Base-by-base conservation (phyloP, 2,113 vertebrate genomes). In the Rousettus leschenaultii region DNA sequence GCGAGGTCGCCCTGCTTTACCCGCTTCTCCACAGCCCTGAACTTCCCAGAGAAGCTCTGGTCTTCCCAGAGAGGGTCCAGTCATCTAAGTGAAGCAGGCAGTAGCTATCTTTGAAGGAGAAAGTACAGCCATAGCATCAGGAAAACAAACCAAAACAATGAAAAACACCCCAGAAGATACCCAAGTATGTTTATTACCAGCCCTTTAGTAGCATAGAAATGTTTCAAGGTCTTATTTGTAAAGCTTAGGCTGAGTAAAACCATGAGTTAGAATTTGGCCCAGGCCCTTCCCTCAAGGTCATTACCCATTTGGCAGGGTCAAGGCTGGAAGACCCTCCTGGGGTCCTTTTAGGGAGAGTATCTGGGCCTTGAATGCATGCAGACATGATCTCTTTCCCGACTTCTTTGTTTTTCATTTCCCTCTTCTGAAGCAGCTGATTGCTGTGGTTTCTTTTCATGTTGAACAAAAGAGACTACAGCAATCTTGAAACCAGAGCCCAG, bases 401-500 rank as follows among this genome's bases (percentile, higher is more conserved):
- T 88, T 90, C 90, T 83, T 28, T 26, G 83, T 86, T 86, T 51
- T 90, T 89, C 19, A 1, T 96, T 93, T 79, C 78, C 86, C 40
- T 66, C 45, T 95, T 84, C 87, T 95, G 45, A 63, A 88, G 93
- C 80, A 95, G 97, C 92, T 68, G 96, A 93, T 95, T 87, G 77
- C 75, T 86, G 80, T 92, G 97, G 96, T 98, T 97, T 92, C 95
- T 96, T 97, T 95, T 97, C 78, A 6, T 7, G 88, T 91, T 86
- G 90, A 98, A 97, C 97, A 96, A 97, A 98, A 94, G 94, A 94
- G 97, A 97, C 86, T 26, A 40, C 66, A 40, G 98, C 97, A 92
- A 97, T 97, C 97, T 97, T 96, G 98, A 98, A 98, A 98, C 98
- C 77, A 2, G 98, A 98, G 96, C 98, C 83, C 96, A 96, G 92